Percentiles rank a stretch among this genome's conserved stretches.
These are phyloP conservation scores for Chymomyza procnemis DNA, from an alignment of 2,888 invertebrate genomes.

Conservation along the genomic window DNA sequence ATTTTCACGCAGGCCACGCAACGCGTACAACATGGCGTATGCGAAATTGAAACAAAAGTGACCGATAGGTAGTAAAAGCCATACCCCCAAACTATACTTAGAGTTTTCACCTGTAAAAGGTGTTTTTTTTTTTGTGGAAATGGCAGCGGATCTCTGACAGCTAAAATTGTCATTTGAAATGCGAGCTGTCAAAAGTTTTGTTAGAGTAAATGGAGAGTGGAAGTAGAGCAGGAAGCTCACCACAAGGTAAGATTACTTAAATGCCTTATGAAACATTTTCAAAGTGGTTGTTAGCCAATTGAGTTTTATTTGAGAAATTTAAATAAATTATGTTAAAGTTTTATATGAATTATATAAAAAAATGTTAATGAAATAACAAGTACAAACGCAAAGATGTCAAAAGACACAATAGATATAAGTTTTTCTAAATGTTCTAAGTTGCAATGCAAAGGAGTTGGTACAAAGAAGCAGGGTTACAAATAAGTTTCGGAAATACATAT, in stretches of 20 bases:
- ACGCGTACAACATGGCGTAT: constrained; percentile 49
- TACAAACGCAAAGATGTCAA: no score
- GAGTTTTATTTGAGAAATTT: no score
- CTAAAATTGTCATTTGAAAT: constrained; percentile 73
- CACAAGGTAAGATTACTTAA: background rate
- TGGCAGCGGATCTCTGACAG: constrained; percentile 55
- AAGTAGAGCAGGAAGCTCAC: background rate
- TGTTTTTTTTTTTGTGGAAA: background rate
- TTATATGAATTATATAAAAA: no score
- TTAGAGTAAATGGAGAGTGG: background rate
- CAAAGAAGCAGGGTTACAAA: no score
- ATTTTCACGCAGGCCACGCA: constrained; percentile 69
- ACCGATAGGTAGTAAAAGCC: background rate
- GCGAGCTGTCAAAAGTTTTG: constrained; percentile 48
- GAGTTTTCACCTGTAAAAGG: constrained; percentile 2
- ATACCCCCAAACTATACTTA: background rate
- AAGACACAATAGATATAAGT: no score
- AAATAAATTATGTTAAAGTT: no score
- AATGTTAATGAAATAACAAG: no score
- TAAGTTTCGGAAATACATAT: no score
- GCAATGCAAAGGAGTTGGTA: no score
- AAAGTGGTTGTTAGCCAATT: no score
- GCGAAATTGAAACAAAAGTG: constrained; percentile 50
- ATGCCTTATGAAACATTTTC: no score
- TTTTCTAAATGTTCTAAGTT: no score